phyloP scores from a whole-genome alignment of 2,113 vertebrate genomes.

The Takifugu flavidus region DNA sequence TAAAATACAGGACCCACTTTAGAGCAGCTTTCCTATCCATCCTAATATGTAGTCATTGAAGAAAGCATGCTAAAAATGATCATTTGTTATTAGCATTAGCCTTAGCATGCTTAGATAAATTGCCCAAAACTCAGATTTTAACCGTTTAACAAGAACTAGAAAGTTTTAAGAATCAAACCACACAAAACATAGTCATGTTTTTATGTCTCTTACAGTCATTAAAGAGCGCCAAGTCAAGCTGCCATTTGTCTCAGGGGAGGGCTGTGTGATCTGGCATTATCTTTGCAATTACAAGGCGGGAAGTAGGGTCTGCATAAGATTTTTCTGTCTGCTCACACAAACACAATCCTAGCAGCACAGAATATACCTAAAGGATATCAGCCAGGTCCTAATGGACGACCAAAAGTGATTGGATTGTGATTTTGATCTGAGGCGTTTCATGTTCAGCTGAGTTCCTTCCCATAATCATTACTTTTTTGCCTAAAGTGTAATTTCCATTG shows the following conservation, averaged over 20 bases:
- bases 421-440: slow-evolving; percentile 10
- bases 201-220: slow-evolving; percentile 61
- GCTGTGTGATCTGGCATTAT: slow-evolving; percentile 69
- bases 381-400: slow-evolving; percentile 44
- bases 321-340: slow-evolving; percentile 54
- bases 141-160: too few species aligned
- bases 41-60: too few species aligned
- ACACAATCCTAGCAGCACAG: slow-evolving; percentile 15
- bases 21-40: too few species aligned
- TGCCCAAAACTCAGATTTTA: too few species aligned
- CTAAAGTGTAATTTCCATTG: slow-evolving; percentile 11
- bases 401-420: not conserved
- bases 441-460: slow-evolving; percentile 27
- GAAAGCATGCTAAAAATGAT: too few species aligned
- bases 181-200: slow-evolving; percentile 19
- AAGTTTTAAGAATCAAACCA: too few species aligned
- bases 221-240: slow-evolving; percentile 69
- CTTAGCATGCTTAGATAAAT: too few species aligned
- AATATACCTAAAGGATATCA: slow-evolving; percentile 45
- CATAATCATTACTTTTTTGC: slow-evolving; percentile 25
- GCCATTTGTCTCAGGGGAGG: slow-evolving; percentile 61
- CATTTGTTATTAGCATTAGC: too few species aligned
- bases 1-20: too few species aligned
- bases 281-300: slow-evolving; percentile 69
- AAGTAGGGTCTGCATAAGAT: slow-evolving; percentile 65